These are phyloP conservation scores for Drymodes brunneopygia DNA, from an alignment of 2,113 vertebrate species.

Conservation along the genomic window DNA sequence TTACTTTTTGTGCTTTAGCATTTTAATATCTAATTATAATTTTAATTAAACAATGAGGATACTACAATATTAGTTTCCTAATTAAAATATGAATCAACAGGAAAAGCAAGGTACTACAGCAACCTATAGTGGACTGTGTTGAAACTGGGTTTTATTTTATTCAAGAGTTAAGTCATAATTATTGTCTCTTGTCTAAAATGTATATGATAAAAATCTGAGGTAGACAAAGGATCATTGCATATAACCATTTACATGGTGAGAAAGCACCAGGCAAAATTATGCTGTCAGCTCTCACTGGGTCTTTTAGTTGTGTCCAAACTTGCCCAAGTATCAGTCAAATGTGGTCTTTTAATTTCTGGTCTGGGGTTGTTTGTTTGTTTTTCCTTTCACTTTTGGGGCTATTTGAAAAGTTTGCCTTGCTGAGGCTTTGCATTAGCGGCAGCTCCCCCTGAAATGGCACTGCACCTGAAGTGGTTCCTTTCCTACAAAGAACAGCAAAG, in stretches of 20 bases:
- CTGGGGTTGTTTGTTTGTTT: background rate
- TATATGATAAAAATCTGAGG: background rate
- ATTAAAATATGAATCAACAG: conserved; percentile 57
- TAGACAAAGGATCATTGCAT: background rate
- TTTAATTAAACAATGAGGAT: conserved; percentile 55
- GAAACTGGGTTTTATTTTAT: background rate
- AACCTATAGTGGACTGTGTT: background rate
- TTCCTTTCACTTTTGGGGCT: background rate
- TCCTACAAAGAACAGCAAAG: background rate
- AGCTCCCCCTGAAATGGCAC: background rate
- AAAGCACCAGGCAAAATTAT: background rate
- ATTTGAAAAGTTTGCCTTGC: background rate
- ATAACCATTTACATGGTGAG: background rate
- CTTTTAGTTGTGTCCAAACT: background rate
- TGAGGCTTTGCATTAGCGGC: background rate
- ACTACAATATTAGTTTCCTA: conserved; percentile 27
- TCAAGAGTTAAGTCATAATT: background rate
- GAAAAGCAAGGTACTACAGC: conserved; percentile 20
- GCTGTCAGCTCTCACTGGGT: background rate
- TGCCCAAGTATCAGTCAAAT: background rate
- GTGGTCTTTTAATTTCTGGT: background rate
- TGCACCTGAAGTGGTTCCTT: background rate
- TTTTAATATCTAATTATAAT: conserved; percentile 61
- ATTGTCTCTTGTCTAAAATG: background rate
- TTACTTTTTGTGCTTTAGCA: conserved; percentile 43